Evolutionary conservation across 2,797 vertebrate genomes (phyloP).

Genomic region (Kryptolebias ocellatus): DNA sequence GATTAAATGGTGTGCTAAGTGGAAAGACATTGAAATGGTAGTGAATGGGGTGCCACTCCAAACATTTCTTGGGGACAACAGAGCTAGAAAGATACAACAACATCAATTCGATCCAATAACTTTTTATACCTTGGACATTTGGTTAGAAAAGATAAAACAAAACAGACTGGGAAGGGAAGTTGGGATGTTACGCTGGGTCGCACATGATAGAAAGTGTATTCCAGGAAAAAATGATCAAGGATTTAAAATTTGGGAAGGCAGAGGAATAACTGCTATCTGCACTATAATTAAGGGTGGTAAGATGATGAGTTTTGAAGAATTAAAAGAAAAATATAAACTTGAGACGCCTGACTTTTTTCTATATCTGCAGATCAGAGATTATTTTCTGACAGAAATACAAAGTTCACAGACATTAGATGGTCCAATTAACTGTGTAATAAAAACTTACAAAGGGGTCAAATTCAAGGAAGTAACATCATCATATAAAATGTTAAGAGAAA

Average conservation of each 20-base stretch:
- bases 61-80: not conserved
- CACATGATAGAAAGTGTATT: slow-evolving; percentile 7
- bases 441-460: not conserved
- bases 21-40: not conserved
- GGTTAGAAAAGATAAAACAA: not conserved
- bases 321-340: not conserved
- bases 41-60: not conserved
- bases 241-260: slow-evolving; percentile 1
- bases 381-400: not conserved
- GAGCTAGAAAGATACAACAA: not conserved
- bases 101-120: not conserved
- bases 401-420: not conserved
- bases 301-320: not conserved
- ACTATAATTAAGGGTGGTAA: not conserved
- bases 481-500: not conserved
- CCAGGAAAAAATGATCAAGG: not conserved
- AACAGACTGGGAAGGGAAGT: not conserved
- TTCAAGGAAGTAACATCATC: not conserved
- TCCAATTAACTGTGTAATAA: not conserved
- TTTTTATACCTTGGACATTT: not conserved
- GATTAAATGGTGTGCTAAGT: not conserved
- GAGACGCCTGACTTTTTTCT: not conserved
- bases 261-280: not conserved
- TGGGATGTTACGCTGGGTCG: not conserved
- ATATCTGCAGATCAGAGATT: not conserved